Base-by-base conservation (phyloP, 1,140 invertebrate species). In the Nephila pilipes region DNA sequence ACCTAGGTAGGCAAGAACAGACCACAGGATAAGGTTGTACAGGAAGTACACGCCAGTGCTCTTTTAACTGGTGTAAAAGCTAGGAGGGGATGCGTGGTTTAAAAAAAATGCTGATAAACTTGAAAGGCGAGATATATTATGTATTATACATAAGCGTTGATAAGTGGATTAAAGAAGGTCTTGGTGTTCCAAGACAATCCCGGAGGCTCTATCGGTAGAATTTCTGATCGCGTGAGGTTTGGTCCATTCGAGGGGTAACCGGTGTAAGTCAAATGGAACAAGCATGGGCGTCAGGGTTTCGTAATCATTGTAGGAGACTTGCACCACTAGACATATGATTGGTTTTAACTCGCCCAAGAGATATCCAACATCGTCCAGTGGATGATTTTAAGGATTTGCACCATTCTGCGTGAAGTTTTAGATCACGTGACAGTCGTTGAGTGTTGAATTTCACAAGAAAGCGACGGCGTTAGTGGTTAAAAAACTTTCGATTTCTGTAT, bases 131-230 rank as follows among this genome's bases (percentile, higher is more conserved):
- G 46, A 75, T 89, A 32, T 79, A 79, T 54, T 79, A 89, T 85
- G 83, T 85, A 63, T 85, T 32, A 85, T 29, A 85, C 57, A 85
- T 85, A 85, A 85, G 83, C 57, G 83, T 85, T 60, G 25, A 85
- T 85, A 85, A 85, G 83, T 85, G 83, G 83, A 85, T 85, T 85
- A 54, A 22, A 81, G 80, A 54, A 25, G 80, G 20, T 38, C 46
- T 25, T 18, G 38, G 38, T 81, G 36, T 54, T 75, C 18, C 29
- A 18, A 75, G 29, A 75, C 65, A 29, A 69, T 69, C 25, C 65
- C 46, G 32, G 5, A 54, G 80, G 38, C 46, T 81, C 36, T 25
- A 3, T n/a, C 46, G 80, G 38, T 81, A 25, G 80, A 38, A 46
- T 54, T 54, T 54, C 80, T 55, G 80, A 81, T 81, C 80, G 80